Conservation (phyloP, 2,888 invertebrate genomes). For the Arrhopalites spinosus region DNA sequence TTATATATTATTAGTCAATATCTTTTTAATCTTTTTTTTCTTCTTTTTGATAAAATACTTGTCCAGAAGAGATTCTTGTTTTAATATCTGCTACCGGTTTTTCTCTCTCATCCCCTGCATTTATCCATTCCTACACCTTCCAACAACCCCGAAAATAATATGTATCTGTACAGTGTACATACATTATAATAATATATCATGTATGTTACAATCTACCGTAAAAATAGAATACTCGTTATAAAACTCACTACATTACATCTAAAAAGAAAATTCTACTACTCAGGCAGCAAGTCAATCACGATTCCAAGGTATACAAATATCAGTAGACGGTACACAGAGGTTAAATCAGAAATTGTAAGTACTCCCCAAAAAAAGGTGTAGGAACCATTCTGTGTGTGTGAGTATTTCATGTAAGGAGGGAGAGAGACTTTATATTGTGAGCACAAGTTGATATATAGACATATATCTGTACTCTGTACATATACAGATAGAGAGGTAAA, state of each 20-base stretch:
- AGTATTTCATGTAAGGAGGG: neutral
- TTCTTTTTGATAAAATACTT: neutral
- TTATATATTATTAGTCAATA: too few species aligned
- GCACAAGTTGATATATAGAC: too few species aligned
- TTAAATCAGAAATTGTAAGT: conserved; percentile 8
- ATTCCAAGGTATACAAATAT: too few species aligned
- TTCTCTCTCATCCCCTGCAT: neutral
- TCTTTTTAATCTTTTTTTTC: too few species aligned
- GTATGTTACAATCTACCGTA: neutral
- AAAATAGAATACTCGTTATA: neutral
- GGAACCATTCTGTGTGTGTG: neutral
- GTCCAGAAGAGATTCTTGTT: conserved; percentile 12
- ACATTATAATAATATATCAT: too few species aligned
- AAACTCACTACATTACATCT: neutral
- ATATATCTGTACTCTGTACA: too few species aligned
- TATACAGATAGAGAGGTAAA: too few species aligned
- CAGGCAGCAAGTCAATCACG: too few species aligned
- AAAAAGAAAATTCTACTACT: too few species aligned
- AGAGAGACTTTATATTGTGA: too few species aligned
- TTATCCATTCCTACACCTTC: neutral
- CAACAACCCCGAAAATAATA: neutral
- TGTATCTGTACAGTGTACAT: too few species aligned
- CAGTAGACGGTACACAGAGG: too few species aligned
- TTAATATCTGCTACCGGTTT: conserved; percentile 10
- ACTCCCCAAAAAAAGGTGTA: neutral